Evolutionary conservation across 2,888 invertebrate species (phyloP).

Genomic region (Orthosia incerta): DNA sequence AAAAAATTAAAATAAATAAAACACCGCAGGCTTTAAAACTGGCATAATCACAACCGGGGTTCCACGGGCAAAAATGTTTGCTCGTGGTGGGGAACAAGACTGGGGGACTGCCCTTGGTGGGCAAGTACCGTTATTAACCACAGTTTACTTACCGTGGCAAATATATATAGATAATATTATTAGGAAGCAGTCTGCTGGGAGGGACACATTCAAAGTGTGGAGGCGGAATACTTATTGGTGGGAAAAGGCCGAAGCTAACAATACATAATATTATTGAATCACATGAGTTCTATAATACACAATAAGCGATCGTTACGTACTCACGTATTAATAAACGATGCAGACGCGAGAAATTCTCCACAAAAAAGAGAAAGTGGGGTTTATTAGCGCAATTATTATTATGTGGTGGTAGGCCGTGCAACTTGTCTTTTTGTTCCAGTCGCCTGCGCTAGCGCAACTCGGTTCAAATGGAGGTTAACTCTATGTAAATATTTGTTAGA

Average conservation of each 20-base stretch:
- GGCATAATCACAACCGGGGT: background rate
- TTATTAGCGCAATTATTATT: conserved; percentile 71
- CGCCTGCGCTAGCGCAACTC: conserved; percentile 37
- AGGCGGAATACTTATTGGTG: background rate
- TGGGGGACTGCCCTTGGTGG: too few species aligned
- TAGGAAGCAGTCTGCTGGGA: background rate
- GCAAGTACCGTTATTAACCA: too few species aligned
- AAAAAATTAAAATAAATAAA: too few species aligned
- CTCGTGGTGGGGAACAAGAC: too few species aligned
- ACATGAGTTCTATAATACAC: conserved; percentile 46
- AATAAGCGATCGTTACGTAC: conserved; percentile 56
- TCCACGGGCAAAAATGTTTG: too few species aligned
- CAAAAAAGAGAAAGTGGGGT: conserved; percentile 76
- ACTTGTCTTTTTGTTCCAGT: conserved; percentile 53
- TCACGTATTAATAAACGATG: conserved; percentile 55
- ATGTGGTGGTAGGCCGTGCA: conserved; percentile 59
- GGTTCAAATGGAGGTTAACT: conserved; percentile 55
- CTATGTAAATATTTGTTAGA: conserved; percentile 60
- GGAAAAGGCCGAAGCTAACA: background rate
- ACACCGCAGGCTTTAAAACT: background rate
- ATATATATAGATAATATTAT: background rate
- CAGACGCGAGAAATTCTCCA: conserved; percentile 68
- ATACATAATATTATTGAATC: conserved; percentile 44
- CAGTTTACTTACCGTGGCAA: background rate
- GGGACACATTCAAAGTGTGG: background rate